Evolutionary conservation across 1,140 invertebrate species (phyloP).

Genomic region (Bombus consobrinus): DNA sequence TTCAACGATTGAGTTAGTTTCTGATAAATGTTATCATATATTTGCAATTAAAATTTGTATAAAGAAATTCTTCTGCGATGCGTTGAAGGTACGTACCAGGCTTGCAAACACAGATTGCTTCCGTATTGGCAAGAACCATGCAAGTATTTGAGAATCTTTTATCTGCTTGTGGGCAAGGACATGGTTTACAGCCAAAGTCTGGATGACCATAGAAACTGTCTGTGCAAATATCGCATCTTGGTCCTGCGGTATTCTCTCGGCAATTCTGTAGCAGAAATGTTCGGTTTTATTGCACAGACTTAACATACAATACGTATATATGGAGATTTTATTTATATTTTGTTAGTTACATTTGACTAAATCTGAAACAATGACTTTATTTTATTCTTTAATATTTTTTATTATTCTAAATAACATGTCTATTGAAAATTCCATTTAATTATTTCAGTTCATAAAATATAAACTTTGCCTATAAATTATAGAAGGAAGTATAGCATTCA

Average conservation of each 20-base stretch:
- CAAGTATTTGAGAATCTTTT: slow-evolving; percentile 90
- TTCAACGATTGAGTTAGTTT: not conserved
- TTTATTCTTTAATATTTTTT: not conserved
- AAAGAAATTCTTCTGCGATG: not conserved
- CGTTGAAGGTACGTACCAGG: slow-evolving; percentile 80
- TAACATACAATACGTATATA: not conserved
- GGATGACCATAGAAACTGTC: slow-evolving; percentile 94
- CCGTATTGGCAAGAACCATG: slow-evolving; percentile 81
- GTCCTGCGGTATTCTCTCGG: slow-evolving; percentile 90
- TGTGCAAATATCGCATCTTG: slow-evolving; percentile 89
- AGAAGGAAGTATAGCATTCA: not conserved
- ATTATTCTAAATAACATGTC: not conserved
- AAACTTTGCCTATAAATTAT: not conserved
- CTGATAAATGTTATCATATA: not conserved
- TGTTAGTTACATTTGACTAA: too few species aligned
- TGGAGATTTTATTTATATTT: not conserved
- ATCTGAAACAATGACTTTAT: not conserved
- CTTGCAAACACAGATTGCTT: slow-evolving; percentile 88
- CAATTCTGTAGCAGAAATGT: slow-evolving; percentile 87
- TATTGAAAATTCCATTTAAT: not conserved
- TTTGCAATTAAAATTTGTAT: not conserved
- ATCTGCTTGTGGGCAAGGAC: slow-evolving; percentile 91
- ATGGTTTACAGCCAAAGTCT: slow-evolving; percentile 88
- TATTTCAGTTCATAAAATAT: not conserved
- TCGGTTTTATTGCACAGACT: not conserved